A percentile compares a stretch with the other conserved stretches of the same genome.
These are phyloP conservation scores for Myocastor coypus DNA, from an alignment of 2,113 vertebrate genomes.

Conservation along the genomic window DNA sequence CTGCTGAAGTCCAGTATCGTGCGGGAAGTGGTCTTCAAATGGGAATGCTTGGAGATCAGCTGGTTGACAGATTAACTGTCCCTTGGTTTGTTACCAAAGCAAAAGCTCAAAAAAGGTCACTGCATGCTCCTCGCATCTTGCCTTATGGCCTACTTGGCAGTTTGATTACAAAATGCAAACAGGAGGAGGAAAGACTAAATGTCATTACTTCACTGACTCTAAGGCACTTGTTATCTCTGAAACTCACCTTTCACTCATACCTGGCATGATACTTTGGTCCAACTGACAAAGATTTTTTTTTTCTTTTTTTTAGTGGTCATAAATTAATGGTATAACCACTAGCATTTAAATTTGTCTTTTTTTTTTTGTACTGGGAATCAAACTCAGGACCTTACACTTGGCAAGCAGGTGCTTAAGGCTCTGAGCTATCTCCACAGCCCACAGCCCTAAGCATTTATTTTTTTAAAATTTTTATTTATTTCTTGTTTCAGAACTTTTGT, in stretches of 20 bases:
- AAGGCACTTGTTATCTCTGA: neutral
- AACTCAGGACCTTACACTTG: no score
- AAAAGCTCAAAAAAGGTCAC: neutral
- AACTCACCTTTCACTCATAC: neutral
- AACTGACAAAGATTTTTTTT: neutral
- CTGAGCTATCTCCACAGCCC: neutral
- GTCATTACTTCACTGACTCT: neutral
- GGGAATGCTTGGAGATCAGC: neutral
- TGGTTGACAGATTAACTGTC: neutral
- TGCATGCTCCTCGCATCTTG: neutral
- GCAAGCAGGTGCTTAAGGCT: no score
- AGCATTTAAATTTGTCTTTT: no score
- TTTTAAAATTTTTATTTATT: no score
- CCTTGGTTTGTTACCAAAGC: neutral
- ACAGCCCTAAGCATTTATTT: no score
- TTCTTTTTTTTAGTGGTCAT: neutral
- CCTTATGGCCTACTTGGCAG: neutral
- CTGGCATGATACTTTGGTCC: neutral
- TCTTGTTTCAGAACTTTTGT: no score
- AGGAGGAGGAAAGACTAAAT: neutral
- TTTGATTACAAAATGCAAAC: neutral
- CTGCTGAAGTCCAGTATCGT: neutral
- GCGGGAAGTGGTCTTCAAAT: neutral
- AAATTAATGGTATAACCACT: no score
- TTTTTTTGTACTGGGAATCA: no score